These are phyloP conservation scores for Bombus waltoni DNA, from an alignment of 1,140 invertebrate genomes.

Conservation along the genomic window DNA sequence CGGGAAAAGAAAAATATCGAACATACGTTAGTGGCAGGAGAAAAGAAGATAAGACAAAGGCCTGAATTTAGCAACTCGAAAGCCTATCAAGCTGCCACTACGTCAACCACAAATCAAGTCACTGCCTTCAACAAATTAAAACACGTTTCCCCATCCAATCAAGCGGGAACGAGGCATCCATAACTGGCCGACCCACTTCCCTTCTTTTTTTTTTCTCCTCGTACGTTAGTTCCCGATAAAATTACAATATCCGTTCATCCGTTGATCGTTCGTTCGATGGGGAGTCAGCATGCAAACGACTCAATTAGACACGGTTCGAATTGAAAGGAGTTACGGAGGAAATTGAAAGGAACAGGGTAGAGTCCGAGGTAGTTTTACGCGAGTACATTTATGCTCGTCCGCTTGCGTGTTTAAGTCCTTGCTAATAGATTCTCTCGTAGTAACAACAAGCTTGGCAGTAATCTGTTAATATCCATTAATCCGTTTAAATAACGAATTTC, in stretches of 20 bases:
- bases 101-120: constrained; percentile 4
- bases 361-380: not conserved
- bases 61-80: not conserved
- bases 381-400: not conserved
- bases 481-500: no score
- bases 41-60: not conserved
- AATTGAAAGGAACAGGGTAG: constrained; percentile 13
- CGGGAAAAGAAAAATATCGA: no score
- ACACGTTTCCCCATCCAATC: constrained; percentile 34
- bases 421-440: no score
- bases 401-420: no score
- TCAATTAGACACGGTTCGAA: constrained; percentile 7
- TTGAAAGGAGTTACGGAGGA: constrained; percentile 35
- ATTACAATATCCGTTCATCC: constrained; percentile 43
- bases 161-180: constrained; percentile 15
- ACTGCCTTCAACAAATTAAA: constrained; percentile 32
- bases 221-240: constrained; percentile 30
- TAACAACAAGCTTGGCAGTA: no score
- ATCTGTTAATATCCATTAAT: no score
- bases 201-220: constrained; percentile 21
- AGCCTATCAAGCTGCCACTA: not conserved
- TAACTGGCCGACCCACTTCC: constrained; percentile 16
- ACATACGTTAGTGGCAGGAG: not conserved
- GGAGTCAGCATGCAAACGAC: constrained; percentile 21
- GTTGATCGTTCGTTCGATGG: not conserved